Evolutionary conservation across 2,888 invertebrate genomes (phyloP).

Genomic region (Chironomus tentans): DNA sequence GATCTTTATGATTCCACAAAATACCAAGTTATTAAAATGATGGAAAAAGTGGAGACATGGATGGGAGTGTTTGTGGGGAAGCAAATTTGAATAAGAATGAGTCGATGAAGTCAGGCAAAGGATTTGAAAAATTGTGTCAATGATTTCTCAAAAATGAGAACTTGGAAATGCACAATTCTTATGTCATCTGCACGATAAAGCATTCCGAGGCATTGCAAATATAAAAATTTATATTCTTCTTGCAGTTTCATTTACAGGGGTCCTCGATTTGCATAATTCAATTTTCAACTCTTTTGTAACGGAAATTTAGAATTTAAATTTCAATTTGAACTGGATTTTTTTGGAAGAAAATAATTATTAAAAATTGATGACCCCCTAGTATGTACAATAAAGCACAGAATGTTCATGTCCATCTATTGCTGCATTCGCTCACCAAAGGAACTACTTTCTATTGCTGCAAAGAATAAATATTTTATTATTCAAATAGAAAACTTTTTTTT

Average conservation of each 20-base stretch:
- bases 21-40: not conserved
- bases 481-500: not conserved
- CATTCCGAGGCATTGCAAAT: not conserved
- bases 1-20: not conserved
- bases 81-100: not conserved
- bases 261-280: too few species aligned
- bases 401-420: not conserved
- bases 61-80: not conserved
- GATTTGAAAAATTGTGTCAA: not conserved
- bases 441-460: not conserved
- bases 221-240: not conserved
- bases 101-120: not conserved
- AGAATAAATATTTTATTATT: not conserved
- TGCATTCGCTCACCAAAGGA: not conserved
- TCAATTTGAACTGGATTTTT: too few species aligned
- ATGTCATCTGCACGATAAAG: not conserved
- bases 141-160: not conserved
- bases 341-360: too few species aligned
- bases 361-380: too few species aligned
- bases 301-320: too few species aligned
- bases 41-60: not conserved
- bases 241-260: too few species aligned
- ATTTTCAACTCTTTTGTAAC: too few species aligned
- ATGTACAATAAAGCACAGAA: not conserved
- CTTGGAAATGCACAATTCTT: not conserved